Conservation (phyloP, 2,888 invertebrate genomes). For the Lymantria dispar region DNA sequence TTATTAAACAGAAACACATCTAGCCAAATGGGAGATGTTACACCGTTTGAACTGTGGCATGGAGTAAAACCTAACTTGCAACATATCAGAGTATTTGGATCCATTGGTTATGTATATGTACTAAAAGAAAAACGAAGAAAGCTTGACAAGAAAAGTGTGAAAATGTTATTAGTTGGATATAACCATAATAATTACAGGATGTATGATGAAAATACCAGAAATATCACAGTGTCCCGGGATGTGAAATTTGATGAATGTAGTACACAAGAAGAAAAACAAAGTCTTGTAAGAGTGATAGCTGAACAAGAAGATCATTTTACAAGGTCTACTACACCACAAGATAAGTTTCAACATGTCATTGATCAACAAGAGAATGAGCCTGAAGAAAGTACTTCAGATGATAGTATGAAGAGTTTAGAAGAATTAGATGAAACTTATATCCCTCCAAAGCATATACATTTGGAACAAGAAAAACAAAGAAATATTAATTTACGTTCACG, state of each 20-base stretch:
- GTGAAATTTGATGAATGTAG: conserved; percentile 26
- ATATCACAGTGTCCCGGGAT: conserved; percentile 27
- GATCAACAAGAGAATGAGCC: background rate
- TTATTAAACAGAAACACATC: conserved; percentile 43
- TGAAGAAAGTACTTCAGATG: background rate
- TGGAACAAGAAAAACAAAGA: background rate
- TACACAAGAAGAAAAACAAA: conserved; percentile 16
- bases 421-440: background rate
- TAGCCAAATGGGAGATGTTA: conserved; percentile 24
- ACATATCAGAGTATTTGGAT: conserved; percentile 35
- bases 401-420: background rate
- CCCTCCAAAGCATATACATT: background rate
- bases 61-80: conserved; percentile 22
- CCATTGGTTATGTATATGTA: conserved; percentile 36
- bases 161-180: conserved; percentile 39
- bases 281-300: background rate
- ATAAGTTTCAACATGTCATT: no score
- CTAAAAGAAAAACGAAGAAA: conserved; percentile 34
- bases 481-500: background rate
- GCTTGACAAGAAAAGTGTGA: conserved; percentile 22
- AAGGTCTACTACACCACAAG: background rate
- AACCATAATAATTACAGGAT: conserved; percentile 36
- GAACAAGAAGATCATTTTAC: background rate
- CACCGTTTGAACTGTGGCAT: conserved; percentile 40
- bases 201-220: conserved; percentile 12